Conservation (phyloP, 2,888 invertebrate species). For the Lymantria monacha region DNA sequence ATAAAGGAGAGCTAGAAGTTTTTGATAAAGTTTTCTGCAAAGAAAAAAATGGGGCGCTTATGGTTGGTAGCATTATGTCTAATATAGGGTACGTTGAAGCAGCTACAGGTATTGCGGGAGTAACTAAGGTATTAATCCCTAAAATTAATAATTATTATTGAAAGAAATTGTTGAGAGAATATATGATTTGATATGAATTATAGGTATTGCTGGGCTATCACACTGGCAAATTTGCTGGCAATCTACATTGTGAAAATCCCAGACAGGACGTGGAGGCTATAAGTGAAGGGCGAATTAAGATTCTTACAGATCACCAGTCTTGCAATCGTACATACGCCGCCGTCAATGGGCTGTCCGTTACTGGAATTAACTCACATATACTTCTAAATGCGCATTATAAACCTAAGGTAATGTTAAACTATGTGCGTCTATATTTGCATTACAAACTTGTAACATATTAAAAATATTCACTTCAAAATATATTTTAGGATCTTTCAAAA, state of each 20-base stretch:
- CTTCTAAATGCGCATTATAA: constrained; percentile 48
- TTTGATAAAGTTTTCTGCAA: constrained; percentile 81
- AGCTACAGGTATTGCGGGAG: constrained; percentile 71
- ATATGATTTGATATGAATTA: background rate
- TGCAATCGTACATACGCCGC: constrained; percentile 77
- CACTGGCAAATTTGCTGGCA: constrained; percentile 84
- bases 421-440: background rate
- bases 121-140: constrained; percentile 83
- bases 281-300: constrained; percentile 71
- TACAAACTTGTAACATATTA: background rate
- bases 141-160: too few relatives aligned
- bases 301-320: constrained; percentile 80
- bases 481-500: constrained; percentile 44
- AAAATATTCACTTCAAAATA: background rate
- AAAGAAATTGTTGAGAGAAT: too few relatives aligned
- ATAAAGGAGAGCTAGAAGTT: constrained; percentile 84
- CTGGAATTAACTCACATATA: constrained; percentile 53
- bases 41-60: constrained; percentile 77
- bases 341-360: constrained; percentile 50
- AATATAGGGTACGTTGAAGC: constrained; percentile 59
- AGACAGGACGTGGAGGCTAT: constrained; percentile 69
- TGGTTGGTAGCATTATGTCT: constrained; percentile 71
- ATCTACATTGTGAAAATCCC: constrained; percentile 85
- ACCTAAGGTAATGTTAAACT: constrained; percentile 41
- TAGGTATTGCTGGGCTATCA: constrained; percentile 84